A percentile compares a stretch with the other conserved stretches of the same genome.
These are phyloP conservation scores for Exaiptasia diaphana DNA, from an alignment of 64 coral and sea anemone species.

Conservation along the genomic window DNA sequence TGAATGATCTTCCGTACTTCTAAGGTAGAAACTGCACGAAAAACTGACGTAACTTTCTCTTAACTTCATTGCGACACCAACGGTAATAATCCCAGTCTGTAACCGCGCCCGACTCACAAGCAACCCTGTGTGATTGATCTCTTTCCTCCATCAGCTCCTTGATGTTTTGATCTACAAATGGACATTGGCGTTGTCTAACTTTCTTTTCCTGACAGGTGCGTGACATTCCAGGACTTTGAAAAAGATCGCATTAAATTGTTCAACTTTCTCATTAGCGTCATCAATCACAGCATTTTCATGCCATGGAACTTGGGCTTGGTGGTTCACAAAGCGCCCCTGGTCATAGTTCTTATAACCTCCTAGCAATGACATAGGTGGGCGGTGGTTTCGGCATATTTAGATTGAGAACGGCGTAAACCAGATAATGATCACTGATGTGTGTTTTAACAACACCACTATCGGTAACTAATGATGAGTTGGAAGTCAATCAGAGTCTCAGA, in stretches of 20 bases:
- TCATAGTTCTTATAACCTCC: slow-evolving; percentile 76
- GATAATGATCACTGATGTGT: slow-evolving; percentile 24
- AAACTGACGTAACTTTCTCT: slow-evolving; percentile 46
- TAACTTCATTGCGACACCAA: slow-evolving; percentile 68
- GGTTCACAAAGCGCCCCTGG: slow-evolving; percentile 17
- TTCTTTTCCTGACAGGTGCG: slow-evolving; percentile 53
- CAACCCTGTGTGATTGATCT: slow-evolving; percentile 41
- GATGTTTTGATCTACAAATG: slow-evolving; percentile 15
- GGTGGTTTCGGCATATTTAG: slow-evolving; percentile 40
- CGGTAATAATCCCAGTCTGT: slow-evolving; percentile 55
- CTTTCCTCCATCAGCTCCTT: slow-evolving; percentile 53
- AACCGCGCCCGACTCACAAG: slow-evolving; percentile 35
- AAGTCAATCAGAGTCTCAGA: slow-evolving; percentile 10
- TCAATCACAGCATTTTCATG: slow-evolving; percentile 51
- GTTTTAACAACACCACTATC: slow-evolving; percentile 4
- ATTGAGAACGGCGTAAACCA: slow-evolving; percentile 44
- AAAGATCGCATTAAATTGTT: slow-evolving; percentile 63
- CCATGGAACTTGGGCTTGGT: slow-evolving; percentile 53
- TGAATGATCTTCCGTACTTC: slow-evolving; percentile 36
- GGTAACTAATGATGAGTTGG: neutral
- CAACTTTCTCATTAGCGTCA: slow-evolving; percentile 48
- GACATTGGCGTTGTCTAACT: slow-evolving; percentile 47
- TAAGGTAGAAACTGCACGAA: slow-evolving; percentile 40
- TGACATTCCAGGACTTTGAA: slow-evolving; percentile 41
- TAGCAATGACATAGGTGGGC: slow-evolving; percentile 19